Base-by-base conservation (phyloP, 2,113 vertebrate genomes). In the Calyptomena viridis region DNA sequence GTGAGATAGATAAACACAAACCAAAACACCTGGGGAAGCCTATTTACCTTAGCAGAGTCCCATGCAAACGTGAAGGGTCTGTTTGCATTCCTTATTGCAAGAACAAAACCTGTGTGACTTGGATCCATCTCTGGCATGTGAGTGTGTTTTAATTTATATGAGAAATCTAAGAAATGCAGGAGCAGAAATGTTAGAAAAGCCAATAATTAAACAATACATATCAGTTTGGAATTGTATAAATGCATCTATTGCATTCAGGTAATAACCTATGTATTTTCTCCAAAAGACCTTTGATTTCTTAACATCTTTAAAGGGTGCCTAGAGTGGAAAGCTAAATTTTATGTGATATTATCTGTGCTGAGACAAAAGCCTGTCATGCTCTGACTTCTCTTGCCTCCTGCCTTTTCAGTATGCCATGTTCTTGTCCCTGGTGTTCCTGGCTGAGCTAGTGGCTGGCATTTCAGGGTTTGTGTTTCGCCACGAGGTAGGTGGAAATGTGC, bases 391-490 rank as follows among this genome's bases (percentile, higher is more conserved):
- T 82, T 93, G 52, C 87, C 77, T 97, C 44, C 46, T 84, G 97
- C 94, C 87, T 72, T 97, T 97, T 90, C 97, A 99, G 99, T 99
- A 99, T 83, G 99, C 99, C 42, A 98, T 99, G 97, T 99, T 99
- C 95, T 98, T 99, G 97, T 98, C 98, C 69, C 97, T 99, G 97
- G 99, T 99, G 94, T 99, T 99, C 98, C 96, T 99, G 97, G 99
- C 98, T 76, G 99, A 99, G 92, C 98, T 99, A n/a, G 98, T 99
- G 71, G 99, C 99, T 96, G 99, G 99, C 95, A 99, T 99, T 97
- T 99, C 99, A 50, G 99, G 99, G 68, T 99, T 99, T 96, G 97
- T 99, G 93, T 99, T 99, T 96, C 99, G 99, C 67, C 99, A 99
- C 11, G 99, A 99, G 99, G 99, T 99, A 96, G 97, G 99, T 98